Conservation (phyloP, 2,888 invertebrate genomes). For the Microchrysa polita region DNA sequence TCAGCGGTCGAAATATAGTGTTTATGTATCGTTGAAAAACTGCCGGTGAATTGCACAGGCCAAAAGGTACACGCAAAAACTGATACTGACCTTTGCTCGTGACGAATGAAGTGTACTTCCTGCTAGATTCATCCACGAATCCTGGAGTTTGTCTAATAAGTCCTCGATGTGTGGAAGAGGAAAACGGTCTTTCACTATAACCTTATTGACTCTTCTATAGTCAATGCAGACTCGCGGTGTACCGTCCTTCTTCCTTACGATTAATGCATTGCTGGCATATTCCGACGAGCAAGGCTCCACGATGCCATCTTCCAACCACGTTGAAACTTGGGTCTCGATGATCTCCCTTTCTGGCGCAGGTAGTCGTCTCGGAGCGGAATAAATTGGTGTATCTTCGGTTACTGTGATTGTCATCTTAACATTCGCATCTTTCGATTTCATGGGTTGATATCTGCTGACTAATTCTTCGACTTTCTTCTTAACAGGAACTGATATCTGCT, state of each 20-base stretch:
- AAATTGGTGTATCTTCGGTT: conserved; percentile 53
- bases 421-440: conserved; percentile 50
- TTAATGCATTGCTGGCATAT: conserved; percentile 51
- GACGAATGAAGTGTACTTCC: too few relatives aligned
- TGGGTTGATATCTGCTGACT: conserved; percentile 52
- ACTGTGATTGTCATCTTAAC: conserved; percentile 54
- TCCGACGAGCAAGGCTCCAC: conserved; percentile 54
- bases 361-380: conserved; percentile 47
- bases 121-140: too few relatives aligned
- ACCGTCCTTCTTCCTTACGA: conserved; percentile 53
- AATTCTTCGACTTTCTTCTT: conserved; percentile 47
- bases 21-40: neutral
- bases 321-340: conserved; percentile 51
- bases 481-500: neutral
- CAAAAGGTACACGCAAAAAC: neutral
- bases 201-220: conserved; percentile 45
- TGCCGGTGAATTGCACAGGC: neutral
- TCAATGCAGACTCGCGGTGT: conserved; percentile 54
- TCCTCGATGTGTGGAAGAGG: conserved; percentile 53
- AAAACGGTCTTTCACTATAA: conserved; percentile 50
- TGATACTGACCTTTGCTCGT: too few relatives aligned
- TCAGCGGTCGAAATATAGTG: neutral
- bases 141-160: conserved; percentile 52
- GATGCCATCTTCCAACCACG: conserved; percentile 55
- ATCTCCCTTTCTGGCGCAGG: conserved; percentile 50